A percentile compares a stretch with the other conserved stretches of the same genome.
These are phyloP conservation scores for Pachyrhynchus sulphureomaculatus DNA, from an alignment of 1,140 invertebrate genomes.

Conservation along the genomic window DNA sequence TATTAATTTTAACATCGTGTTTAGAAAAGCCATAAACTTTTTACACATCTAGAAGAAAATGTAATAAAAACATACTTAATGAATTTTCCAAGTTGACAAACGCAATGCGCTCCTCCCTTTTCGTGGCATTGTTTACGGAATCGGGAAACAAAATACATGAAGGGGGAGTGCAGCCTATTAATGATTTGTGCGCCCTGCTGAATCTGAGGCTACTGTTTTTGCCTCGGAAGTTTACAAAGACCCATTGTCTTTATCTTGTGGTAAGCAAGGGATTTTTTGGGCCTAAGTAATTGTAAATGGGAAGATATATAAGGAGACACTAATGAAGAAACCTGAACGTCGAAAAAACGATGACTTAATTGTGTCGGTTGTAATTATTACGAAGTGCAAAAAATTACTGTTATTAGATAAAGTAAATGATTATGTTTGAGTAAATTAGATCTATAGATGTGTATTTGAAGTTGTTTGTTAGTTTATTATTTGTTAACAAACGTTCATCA, in stretches of 20 bases:
- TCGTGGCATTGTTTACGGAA: conserved; percentile 15
- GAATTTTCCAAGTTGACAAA: conserved; percentile 14
- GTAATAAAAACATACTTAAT: neutral
- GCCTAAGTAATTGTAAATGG: conserved; percentile 18
- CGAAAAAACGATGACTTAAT: conserved; percentile 8
- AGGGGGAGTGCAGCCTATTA: conserved; percentile 17
- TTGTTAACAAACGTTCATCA: too few relatives aligned
- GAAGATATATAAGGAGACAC: conserved; percentile 26
- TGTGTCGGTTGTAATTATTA: too few relatives aligned
- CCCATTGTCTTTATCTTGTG: conserved; percentile 8
- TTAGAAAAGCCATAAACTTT: neutral
- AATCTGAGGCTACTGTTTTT: conserved; percentile 9
- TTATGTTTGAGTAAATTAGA: too few relatives aligned
- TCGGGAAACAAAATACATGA: conserved; percentile 20
- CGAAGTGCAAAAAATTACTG: too few relatives aligned
- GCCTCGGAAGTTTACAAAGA: conserved; percentile 16
- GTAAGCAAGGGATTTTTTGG: conserved; percentile 13
- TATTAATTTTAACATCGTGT: too few relatives aligned
- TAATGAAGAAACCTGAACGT: conserved; percentile 18
- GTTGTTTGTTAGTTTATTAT: too few relatives aligned
- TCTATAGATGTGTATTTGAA: too few relatives aligned
- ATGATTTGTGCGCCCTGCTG: conserved; percentile 17
- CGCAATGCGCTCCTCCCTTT: conserved; percentile 9
- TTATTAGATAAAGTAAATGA: too few relatives aligned
- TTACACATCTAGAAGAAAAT: neutral